Evolutionary conservation across 1,140 invertebrate species (phyloP).

Genomic region (Drosophila kikkawai): DNA sequence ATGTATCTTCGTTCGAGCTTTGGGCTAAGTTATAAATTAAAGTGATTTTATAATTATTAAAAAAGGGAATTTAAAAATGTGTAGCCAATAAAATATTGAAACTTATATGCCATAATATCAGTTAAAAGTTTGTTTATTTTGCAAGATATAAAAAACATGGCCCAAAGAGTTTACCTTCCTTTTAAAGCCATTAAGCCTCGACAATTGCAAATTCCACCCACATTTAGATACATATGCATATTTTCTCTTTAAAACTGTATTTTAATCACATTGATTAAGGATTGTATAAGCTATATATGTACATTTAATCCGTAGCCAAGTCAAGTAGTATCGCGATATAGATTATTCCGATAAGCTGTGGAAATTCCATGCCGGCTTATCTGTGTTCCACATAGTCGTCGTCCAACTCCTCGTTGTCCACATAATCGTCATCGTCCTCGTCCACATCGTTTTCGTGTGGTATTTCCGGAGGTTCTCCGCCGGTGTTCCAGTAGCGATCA

Average conservation of each 20-base stretch:
- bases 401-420: constrained; percentile 16
- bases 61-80: no score
- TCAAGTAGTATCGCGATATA: constrained; percentile 2
- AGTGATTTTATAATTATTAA: no score
- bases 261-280: constrained; percentile 29
- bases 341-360: constrained; percentile 14
- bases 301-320: background rate
- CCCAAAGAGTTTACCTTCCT: background rate
- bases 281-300: background rate
- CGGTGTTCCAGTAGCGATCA: constrained; percentile 72
- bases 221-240: background rate
- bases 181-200: background rate
- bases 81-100: no score
- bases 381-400: constrained; percentile 69
- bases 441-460: constrained; percentile 56
- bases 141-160: background rate
- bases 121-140: no score
- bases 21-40: no score
- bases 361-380: constrained; percentile 27
- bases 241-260: background rate
- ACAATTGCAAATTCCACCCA: background rate
- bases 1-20: no score
- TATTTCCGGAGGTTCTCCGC: constrained; percentile 51
- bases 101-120: no score
- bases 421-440: constrained; percentile 32